Evolutionary conservation across 1,140 invertebrate genomes (phyloP).

Genomic region (Linepithema humile): DNA sequence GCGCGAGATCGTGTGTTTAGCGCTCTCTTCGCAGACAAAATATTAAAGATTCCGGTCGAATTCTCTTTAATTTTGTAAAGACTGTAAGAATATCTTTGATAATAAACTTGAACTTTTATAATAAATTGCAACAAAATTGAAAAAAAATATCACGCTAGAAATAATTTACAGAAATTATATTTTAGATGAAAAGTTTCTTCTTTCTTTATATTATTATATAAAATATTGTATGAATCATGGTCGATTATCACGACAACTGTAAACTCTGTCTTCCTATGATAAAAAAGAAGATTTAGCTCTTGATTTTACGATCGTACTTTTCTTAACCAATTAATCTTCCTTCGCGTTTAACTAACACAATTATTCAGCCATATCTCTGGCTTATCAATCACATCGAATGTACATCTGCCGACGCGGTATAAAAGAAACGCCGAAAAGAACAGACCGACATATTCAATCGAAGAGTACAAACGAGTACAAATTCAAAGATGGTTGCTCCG

Average conservation of each 20-base stretch:
- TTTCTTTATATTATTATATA: no score
- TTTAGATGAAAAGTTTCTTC: no score
- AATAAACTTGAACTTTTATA: not conserved
- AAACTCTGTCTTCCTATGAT: no score
- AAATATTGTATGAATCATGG: no score
- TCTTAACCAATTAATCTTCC: not conserved
- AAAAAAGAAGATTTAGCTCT: no score
- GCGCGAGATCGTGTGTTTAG: not conserved
- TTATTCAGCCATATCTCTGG: not conserved
- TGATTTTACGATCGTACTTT: not conserved
- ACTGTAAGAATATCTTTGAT: not conserved
- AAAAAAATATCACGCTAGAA: not conserved
- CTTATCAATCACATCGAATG: not conserved
- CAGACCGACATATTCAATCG: not conserved
- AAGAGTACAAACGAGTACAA: no score
- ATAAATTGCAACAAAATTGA: not conserved
- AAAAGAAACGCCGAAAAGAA: conserved; percentile 1
- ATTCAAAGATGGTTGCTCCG: not conserved
- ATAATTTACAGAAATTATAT: not conserved
- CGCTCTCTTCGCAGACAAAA: not conserved
- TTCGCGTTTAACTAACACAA: not conserved
- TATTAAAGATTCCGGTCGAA: not conserved
- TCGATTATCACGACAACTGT: no score
- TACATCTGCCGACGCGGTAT: not conserved
- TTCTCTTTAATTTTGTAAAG: not conserved